Conservation (phyloP, 2,797 vertebrate genomes). For the Argyrosomus regius region DNA sequence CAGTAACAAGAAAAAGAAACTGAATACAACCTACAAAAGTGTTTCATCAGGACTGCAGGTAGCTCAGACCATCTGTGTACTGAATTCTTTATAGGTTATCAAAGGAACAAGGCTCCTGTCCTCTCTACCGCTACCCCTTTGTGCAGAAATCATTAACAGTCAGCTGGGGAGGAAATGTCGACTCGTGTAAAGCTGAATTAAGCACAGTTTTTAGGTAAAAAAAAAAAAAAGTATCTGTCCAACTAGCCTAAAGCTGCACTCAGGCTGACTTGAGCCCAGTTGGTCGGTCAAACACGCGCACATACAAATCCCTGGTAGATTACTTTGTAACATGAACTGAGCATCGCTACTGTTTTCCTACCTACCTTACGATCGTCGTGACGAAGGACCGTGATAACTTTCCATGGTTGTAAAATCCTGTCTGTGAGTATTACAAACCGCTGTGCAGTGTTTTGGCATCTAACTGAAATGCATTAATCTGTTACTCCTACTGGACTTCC, state of each 20-base stretch:
- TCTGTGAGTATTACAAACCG: background rate
- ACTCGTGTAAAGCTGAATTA: constrained; percentile 11
- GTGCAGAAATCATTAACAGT: constrained; percentile 31
- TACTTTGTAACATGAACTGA: background rate
- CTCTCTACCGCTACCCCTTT: constrained; percentile 22
- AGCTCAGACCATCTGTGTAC: constrained; percentile 52
- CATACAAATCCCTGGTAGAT: background rate
- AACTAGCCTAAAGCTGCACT: background rate
- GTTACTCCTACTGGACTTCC: background rate
- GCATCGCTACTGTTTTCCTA: background rate
- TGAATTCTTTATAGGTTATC: constrained; percentile 64
- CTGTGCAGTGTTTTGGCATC: background rate
- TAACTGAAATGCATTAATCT: background rate
- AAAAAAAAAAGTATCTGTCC: background rate
- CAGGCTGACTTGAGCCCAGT: background rate
- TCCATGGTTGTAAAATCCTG: background rate
- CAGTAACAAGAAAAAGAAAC: constrained; percentile 38
- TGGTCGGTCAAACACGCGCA: background rate
- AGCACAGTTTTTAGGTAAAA: background rate
- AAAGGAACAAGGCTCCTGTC: constrained; percentile 51
- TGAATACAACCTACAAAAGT: constrained; percentile 36
- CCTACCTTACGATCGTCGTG: background rate
- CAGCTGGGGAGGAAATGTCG: constrained; percentile 5
- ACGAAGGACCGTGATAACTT: background rate
- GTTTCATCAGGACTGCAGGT: constrained; percentile 54